These are phyloP conservation scores for Hanleya hanleyi DNA, from an alignment of 2,888 invertebrate genomes.

Conservation along the genomic window DNA sequence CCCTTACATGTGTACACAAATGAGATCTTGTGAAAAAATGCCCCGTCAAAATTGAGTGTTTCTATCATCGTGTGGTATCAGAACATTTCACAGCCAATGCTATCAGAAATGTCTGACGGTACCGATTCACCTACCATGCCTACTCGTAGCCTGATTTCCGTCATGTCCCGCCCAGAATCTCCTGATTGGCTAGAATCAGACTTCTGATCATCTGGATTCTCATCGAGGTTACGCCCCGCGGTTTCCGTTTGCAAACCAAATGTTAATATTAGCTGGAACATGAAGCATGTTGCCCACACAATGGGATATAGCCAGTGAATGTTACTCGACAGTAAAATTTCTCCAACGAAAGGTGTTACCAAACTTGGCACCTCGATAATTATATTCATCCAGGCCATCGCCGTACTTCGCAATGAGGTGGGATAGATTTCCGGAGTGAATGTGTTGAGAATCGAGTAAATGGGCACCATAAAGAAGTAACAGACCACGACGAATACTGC, in stretches of 20 bases:
- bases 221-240: conserved; percentile 48
- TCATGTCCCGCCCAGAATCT: conserved; percentile 6
- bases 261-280: conserved; percentile 48
- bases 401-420: conserved; percentile 55
- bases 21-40: too few relatives aligned
- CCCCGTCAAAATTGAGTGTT: too few relatives aligned
- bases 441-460: conserved; percentile 62
- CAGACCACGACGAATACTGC: conserved; percentile 57
- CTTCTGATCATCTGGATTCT: conserved; percentile 19
- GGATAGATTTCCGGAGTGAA: conserved; percentile 63
- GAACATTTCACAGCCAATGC: background rate
- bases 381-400: conserved; percentile 61
- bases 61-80: too few relatives aligned
- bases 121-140: background rate
- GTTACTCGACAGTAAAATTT: conserved; percentile 50
- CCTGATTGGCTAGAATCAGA: conserved; percentile 1
- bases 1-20: too few relatives aligned
- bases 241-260: conserved; percentile 53
- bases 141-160: background rate
- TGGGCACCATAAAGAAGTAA: conserved; percentile 64
- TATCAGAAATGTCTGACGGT: background rate
- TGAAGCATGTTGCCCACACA: conserved; percentile 54
- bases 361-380: conserved; percentile 56
- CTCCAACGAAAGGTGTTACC: conserved; percentile 58
- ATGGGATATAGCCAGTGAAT: conserved; percentile 60